Conservation (phyloP, 1,140 invertebrate species). For the Geopemphigus sp. region DNA sequence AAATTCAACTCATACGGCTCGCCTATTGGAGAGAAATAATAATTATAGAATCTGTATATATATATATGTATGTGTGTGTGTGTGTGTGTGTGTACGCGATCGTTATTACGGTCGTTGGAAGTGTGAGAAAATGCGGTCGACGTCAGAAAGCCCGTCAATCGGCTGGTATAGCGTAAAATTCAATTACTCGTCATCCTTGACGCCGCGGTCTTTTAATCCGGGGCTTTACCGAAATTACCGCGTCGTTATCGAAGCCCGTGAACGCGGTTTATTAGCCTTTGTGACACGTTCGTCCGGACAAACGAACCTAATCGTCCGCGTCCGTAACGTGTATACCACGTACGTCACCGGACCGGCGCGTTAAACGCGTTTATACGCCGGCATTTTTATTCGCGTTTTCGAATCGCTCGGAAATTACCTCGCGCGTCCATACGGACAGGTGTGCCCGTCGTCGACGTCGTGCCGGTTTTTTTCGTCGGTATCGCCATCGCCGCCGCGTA, state of each 20-base stretch:
- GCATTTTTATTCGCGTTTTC: neutral
- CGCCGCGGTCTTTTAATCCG: conserved; percentile 18
- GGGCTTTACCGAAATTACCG: conserved; percentile 22
- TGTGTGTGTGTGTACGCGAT: too few relatives aligned
- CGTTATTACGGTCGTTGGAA: conserved; percentile 21
- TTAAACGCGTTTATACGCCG: neutral
- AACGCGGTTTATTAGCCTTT: too few relatives aligned
- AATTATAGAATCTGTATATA: conserved; percentile 17
- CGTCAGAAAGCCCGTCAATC: conserved; percentile 22
- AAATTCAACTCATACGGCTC: neutral
- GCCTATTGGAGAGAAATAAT: conserved; percentile 14
- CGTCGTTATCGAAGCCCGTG: neutral
- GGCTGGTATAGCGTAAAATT: conserved; percentile 19
- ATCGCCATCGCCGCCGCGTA: too few relatives aligned
- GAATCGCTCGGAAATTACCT: too few relatives aligned
- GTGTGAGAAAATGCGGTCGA: conserved; percentile 43
- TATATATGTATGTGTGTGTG: too few relatives aligned
- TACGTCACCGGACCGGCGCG: neutral
- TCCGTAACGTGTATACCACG: neutral
- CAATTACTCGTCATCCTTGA: conserved; percentile 35
- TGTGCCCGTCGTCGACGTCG: too few relatives aligned
- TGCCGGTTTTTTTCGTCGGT: too few relatives aligned
- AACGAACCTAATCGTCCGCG: too few relatives aligned
- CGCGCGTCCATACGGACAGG: too few relatives aligned
- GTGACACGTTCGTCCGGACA: too few relatives aligned